Conservation (phyloP, 2,888 invertebrate genomes). For the Rosalia funebris region DNA sequence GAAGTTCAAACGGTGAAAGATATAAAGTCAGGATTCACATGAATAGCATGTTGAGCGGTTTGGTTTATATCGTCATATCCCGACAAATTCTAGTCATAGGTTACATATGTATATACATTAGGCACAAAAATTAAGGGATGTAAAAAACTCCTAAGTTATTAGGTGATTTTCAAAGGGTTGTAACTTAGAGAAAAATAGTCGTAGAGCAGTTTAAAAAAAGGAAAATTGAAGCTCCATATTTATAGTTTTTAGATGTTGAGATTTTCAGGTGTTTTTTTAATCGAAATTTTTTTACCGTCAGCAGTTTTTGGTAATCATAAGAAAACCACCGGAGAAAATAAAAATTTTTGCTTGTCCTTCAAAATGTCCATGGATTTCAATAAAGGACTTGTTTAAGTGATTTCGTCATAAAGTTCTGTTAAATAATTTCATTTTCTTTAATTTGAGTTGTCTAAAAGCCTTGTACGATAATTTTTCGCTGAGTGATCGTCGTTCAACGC, state of each 20-base stretch:
- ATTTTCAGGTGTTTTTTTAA: too few species aligned
- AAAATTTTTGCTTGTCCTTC: background rate
- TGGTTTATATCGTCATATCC: too few species aligned
- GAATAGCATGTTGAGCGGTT: too few species aligned
- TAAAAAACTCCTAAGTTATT: background rate
- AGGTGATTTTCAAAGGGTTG: background rate
- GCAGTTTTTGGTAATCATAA: background rate
- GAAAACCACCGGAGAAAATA: background rate
- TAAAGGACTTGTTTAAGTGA: background rate
- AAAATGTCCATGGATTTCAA: background rate
- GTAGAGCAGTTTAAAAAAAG: background rate
- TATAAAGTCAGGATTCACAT: too few species aligned
- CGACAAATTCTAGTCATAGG: too few species aligned
- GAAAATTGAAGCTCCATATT: background rate
- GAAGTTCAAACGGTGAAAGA: too few species aligned
- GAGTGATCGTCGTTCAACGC: background rate
- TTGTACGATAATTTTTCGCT: background rate
- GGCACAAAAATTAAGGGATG: background rate
- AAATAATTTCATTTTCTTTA: background rate
- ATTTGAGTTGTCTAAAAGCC: background rate
- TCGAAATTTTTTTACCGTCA: background rate
- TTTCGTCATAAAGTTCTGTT: background rate
- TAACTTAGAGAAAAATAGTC: background rate
- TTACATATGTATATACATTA: too few species aligned
- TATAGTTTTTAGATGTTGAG: background rate